Base-by-base conservation (phyloP, 2,797 vertebrate species). In the Pelobates cultripes region DNA sequence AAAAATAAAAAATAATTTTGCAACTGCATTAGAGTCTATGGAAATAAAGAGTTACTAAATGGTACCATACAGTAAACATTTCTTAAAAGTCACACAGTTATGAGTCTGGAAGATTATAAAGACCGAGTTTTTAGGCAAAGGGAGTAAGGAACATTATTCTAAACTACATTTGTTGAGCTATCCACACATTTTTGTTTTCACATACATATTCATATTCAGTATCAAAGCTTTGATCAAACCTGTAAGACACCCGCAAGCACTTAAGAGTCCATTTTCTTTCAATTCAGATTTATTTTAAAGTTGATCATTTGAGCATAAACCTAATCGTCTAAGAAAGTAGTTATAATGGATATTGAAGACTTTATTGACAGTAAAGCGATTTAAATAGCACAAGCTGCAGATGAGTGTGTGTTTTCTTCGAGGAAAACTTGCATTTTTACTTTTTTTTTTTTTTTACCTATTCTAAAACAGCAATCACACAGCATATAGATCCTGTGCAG, bases 301-400 rank as follows among this genome's bases (percentile, higher is more conserved):
- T 28, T 28, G 28, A 28, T 28, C 28, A 28, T 28, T 28, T 28
- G 28, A 28, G 28, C 28, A 28, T 91, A 89, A 91, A 92, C 53
- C 91, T 88, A 92, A 86, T 86, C 87, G 91, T 90, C 90, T 86
- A 86, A 89, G 92, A 88, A 88, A 88, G 87, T 93, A 93, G 87
- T 91, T 93, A 91, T 91, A 92, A 90, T 93, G 93, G 88, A 91
- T 89, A 93, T 88, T 90, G 89, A 90, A 92, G 92, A 90, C 90
- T 89, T 91, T 86, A 91, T 60, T 60, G 7, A 4, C 55, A 14
- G 7, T 60, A 60, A 60, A 15, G 55, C 28, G 28, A 14, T 4
- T 60, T 60, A 60, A 15, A 3, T 10, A 14, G 57, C 57, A 60
- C 3, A 2, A 8, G 57, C 57, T 8, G 57, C 15, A 60, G 88